Evolutionary conservation across 2,888 invertebrate species (phyloP), one percentile per base, ranked within the genome.

Genomic region (Ophion costatus): DNA sequence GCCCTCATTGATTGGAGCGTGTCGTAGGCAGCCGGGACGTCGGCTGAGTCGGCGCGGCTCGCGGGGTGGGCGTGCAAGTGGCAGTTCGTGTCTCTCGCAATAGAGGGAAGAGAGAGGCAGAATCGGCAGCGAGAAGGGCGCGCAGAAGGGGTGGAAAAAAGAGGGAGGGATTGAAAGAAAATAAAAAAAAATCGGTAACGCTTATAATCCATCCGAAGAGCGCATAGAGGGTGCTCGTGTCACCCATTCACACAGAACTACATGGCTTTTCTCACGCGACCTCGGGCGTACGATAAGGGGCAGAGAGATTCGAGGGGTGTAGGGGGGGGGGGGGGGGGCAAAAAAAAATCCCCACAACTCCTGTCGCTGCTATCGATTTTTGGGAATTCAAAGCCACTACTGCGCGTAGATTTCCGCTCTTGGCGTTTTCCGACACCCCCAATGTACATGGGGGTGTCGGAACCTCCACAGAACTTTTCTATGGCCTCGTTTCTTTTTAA

Each of bases 1-100:
- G 90, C 91, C 92, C 92, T 92, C 93, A 93, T 93, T 93, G 93
- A 93, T 93, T 92, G 92, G 90, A 14, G 59, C n/a, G 14, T 22
- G 90, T 90, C 89, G 91, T 91, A 91, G 89, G 51, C 59, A 57
- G 90, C 90, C 90, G 89, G 92, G 90, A 89, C 88, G 86, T 88
- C 88, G 89, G 88, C 85, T 88, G 89, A 87, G 84, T 82, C 84
- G 82, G 82, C 74, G 81, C 81, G 77, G 63, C 82, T 81, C 57
- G 61, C 56, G 75, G 29, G 78, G 74, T 77, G 78, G 78, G 82
- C 85, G 77, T 86, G 83, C 84, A 88, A 90, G 87, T 88, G 86
- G 86, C 89, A 85, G 87, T 87, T 86, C 86, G 87, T 83, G 78
- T 88, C 88, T 86, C 80, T 77, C 64, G 80, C 85, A 82, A 51